Conservation (phyloP, 2,113 vertebrate genomes). For the Podilymbus podiceps region DNA sequence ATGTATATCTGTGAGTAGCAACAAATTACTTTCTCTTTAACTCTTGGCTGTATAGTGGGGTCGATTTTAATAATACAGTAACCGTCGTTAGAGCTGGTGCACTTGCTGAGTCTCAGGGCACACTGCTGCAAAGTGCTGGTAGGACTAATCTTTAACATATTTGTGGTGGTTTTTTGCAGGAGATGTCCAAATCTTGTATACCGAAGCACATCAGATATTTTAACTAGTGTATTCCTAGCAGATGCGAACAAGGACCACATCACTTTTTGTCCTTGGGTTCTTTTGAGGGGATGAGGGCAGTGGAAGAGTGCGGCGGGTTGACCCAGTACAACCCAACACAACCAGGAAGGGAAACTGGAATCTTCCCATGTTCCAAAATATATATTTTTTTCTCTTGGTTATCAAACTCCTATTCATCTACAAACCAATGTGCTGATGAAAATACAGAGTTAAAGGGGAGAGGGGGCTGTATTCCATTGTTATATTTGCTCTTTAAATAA, state of each 20-base stretch:
- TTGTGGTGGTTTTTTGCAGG: neutral
- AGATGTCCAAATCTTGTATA: neutral
- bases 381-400: neutral
- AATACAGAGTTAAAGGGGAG: neutral
- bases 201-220: neutral
- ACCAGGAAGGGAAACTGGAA: neutral
- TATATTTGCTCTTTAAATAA: slow-evolving; percentile 94
- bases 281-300: neutral
- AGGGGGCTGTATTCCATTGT: slow-evolving; percentile 68
- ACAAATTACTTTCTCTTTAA: slow-evolving; percentile 76
- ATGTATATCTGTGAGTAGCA: slow-evolving; percentile 76
- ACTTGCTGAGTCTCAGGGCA: neutral
- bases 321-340: neutral
- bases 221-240: slow-evolving; percentile 11
- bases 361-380: neutral
- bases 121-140: neutral
- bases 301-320: neutral
- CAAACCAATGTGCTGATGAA: slow-evolving; percentile 49
- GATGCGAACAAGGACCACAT: neutral
- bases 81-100: slow-evolving; percentile 8
- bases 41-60: slow-evolving; percentile 67
- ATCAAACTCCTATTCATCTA: slow-evolving; percentile 7
- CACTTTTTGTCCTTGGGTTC: neutral
- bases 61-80: slow-evolving; percentile 56
- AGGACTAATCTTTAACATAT: neutral